Evolutionary conservation across 2,113 vertebrate species (phyloP).

Genomic region (Cettia cetti): DNA sequence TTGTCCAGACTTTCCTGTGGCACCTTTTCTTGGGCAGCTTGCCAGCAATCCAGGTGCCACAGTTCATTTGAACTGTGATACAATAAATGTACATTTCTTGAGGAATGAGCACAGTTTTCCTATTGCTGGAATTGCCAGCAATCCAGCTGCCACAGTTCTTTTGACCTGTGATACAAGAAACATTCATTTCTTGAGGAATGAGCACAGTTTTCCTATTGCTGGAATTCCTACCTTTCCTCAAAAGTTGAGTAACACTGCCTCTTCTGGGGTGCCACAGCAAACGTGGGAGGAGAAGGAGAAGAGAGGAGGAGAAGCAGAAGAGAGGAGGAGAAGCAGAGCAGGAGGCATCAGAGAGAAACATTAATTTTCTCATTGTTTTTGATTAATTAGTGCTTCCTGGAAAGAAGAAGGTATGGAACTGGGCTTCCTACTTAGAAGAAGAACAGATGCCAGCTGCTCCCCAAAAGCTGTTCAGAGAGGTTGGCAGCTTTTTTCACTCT

Average conservation of each 20-base stretch:
- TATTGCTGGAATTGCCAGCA: not conserved
- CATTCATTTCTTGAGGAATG: not conserved
- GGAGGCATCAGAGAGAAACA: not conserved
- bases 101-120: not conserved
- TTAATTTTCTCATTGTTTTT: slow-evolving; percentile 40
- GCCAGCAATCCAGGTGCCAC: not conserved
- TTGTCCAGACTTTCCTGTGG: not conserved
- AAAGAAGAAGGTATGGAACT: slow-evolving; percentile 88
- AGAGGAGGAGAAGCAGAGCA: not conserved
- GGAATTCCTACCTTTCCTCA: not conserved
- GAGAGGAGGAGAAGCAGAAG: not conserved
- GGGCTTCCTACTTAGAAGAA: slow-evolving; percentile 88
- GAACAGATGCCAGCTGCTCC: slow-evolving; percentile 83
- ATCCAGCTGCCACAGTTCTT: not conserved
- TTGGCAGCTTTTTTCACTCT: slow-evolving; percentile 47
- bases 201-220: not conserved
- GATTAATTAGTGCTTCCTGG: slow-evolving; percentile 58
- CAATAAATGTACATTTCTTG: not conserved
- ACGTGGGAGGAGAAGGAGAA: not conserved
- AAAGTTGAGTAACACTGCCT: not conserved
- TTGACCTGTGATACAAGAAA: not conserved
- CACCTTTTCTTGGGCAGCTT: not conserved
- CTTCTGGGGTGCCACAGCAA: not conserved
- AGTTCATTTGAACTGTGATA: not conserved
- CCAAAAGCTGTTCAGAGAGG: slow-evolving; percentile 89